phyloP scores from a whole-genome alignment of 2,888 invertebrate species.

The Loripinus fragilis region DNA sequence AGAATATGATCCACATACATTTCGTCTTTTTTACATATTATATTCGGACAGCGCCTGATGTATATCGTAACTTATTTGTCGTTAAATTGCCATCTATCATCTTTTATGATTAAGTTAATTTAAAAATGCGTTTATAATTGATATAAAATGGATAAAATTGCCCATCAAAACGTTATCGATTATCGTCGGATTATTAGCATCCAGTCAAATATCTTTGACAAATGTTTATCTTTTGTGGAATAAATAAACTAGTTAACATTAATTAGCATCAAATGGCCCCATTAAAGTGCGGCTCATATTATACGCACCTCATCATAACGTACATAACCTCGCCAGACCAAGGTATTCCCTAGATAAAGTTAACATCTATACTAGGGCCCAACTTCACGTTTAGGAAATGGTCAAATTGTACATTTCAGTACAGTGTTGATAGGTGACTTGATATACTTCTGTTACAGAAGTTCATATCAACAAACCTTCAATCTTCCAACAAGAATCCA shows the following conservation, averaged over 20 bases:
- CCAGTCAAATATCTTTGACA: conserved; percentile 25
- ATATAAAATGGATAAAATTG: conserved; percentile 16
- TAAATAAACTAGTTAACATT: conserved; percentile 51
- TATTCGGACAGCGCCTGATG: neutral
- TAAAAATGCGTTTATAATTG: conserved; percentile 18
- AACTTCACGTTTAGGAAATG: no score
- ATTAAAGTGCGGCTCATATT: conserved; percentile 36
- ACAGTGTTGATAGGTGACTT: no score
- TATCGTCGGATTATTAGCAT: conserved; percentile 7
- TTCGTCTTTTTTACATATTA: no score
- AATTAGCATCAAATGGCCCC: conserved; percentile 44
- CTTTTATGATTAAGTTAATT: conserved; percentile 1
- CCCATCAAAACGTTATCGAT: conserved; percentile 16
- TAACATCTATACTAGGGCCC: no score
- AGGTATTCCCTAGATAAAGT: no score
- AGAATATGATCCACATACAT: no score
- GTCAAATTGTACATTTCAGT: no score
- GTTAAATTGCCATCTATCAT: conserved; percentile 10
- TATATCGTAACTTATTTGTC: conserved; percentile 13
- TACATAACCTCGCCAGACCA: no score
- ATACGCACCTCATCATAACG: conserved; percentile 10
- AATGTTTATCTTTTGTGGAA: conserved; percentile 42
- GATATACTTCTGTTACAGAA: no score
- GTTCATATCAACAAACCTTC: no score
- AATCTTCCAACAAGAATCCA: no score